A percentile compares a stretch with the other conserved stretches of the same genome.
Conservation (phyloP, 2,113 vertebrate species). For the Sardina pilchardus region DNA sequence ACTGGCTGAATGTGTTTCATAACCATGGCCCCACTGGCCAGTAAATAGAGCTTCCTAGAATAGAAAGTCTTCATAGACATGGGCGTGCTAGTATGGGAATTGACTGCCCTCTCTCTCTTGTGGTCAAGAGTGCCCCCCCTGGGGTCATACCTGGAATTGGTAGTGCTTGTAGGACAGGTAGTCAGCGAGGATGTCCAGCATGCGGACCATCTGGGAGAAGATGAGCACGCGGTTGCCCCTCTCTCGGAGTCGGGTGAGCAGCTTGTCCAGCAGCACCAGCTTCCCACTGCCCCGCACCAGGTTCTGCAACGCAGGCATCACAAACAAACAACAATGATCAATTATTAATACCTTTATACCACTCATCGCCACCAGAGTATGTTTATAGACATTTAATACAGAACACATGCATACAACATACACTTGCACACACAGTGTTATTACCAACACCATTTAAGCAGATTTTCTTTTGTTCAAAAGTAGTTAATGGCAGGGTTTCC, state of each 20-base stretch:
- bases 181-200: conserved; percentile 97
- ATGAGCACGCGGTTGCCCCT: conserved; percentile 95
- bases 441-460: too few relatives aligned
- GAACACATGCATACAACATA: not conserved
- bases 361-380: not conserved
- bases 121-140: not conserved
- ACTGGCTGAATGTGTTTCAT: not conserved
- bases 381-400: too few relatives aligned
- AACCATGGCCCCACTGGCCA: not conserved
- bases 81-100: not conserved
- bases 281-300: conserved; percentile 94
- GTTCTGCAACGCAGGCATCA: conserved; percentile 64
- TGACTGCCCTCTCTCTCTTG: not conserved
- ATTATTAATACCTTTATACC: not conserved
- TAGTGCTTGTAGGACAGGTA: conserved; percentile 93
- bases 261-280: conserved; percentile 93
- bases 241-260: conserved; percentile 89
- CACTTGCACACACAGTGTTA: too few relatives aligned
- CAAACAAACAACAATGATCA: not conserved
- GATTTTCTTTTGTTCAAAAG: too few relatives aligned
- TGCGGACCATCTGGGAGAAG: conserved; percentile 99
- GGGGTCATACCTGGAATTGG: conserved; percentile 85
- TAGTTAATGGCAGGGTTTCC: too few relatives aligned
- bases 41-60: not conserved
- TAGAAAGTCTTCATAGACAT: not conserved